A percentile compares a stretch with the other conserved stretches of the same genome.
These are phyloP conservation scores for Eristalis tenax DNA, from an alignment of 2,888 invertebrate genomes.

Conservation along the genomic window DNA sequence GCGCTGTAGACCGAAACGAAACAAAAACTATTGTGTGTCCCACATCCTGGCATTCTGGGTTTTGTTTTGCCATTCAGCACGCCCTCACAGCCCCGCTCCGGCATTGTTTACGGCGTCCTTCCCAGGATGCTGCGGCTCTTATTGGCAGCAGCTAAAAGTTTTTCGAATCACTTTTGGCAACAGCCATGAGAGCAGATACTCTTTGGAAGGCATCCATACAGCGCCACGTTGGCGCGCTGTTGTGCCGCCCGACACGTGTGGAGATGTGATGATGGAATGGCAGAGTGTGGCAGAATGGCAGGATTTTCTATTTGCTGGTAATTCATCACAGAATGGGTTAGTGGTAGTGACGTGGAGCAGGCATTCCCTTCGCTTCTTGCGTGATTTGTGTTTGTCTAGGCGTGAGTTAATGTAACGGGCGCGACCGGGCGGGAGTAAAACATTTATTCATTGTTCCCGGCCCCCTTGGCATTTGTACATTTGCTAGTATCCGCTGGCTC, in stretches of 20 bases:
- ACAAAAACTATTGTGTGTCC: conserved; percentile 15
- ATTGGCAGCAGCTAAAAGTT: conserved; percentile 28
- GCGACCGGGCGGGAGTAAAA: not conserved
- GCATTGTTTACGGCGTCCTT: conserved; percentile 11
- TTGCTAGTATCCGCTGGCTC: conserved; percentile 6
- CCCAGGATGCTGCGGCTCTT: not conserved
- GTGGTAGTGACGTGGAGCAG: conserved; percentile 16
- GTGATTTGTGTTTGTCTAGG: conserved; percentile 36
- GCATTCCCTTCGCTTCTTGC: conserved; percentile 31
- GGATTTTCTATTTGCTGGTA: conserved; percentile 28
- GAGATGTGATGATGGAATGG: too few relatives aligned
- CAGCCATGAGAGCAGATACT: conserved; percentile 16
- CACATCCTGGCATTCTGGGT: not conserved
- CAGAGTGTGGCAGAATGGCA: not conserved
- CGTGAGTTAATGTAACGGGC: conserved; percentile 7
- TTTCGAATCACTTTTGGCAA: conserved; percentile 34
- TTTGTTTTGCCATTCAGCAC: conserved; percentile 4
- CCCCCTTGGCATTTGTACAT: conserved; percentile 15
- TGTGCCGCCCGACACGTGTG: not conserved
- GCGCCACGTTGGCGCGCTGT: not conserved
- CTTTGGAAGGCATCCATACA: not conserved
- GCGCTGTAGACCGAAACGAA: not conserved
- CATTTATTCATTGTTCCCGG: conserved; percentile 4
- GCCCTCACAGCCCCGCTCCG: not conserved
- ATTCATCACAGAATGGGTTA: conserved; percentile 42